Percentiles rank a stretch among this genome's conserved stretches.
Conservation (phyloP, 2,797 vertebrate species). For the Hirundo rustica region DNA sequence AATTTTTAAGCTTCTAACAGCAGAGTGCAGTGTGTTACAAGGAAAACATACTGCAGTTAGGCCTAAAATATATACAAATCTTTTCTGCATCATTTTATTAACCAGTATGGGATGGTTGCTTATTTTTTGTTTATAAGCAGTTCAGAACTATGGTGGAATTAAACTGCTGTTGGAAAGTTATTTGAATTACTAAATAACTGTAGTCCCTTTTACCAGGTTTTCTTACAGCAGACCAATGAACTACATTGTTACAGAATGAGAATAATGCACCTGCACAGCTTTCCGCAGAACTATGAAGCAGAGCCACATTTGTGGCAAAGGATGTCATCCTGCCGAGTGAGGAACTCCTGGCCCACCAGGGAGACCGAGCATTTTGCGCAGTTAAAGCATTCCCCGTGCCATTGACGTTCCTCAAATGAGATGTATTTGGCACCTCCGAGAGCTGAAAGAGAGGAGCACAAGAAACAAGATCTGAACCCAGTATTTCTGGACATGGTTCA, state of each 20-base stretch:
- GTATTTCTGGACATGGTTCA: background rate
- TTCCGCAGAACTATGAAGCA: slow-evolving; percentile 73
- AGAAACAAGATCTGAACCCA: background rate
- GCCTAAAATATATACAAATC: background rate
- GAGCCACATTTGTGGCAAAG: slow-evolving; percentile 89
- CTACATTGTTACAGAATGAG: background rate
- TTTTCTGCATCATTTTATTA: background rate
- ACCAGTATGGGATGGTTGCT: background rate
- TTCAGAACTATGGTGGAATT: background rate
- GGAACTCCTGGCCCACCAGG: slow-evolving; percentile 89
- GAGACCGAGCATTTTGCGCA: slow-evolving; percentile 86
- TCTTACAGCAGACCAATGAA: background rate
- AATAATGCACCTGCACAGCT: background rate
- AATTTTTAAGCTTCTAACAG: slow-evolving; percentile 58
- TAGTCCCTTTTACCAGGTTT: background rate
- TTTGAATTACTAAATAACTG: background rate
- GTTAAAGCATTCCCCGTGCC: slow-evolving; percentile 94
- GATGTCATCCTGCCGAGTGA: slow-evolving; percentile 84
- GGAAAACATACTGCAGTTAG: background rate
- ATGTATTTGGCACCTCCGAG: slow-evolving; percentile 89
- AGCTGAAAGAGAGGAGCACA: slow-evolving; percentile 76
- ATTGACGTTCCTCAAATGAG: slow-evolving; percentile 94
- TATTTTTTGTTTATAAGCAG: background rate
- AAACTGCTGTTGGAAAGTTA: background rate
- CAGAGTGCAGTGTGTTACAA: slow-evolving; percentile 73